Evolutionary conservation across 2,113 vertebrate species (phyloP).

Genomic region (Alligator sinensis): DNA sequence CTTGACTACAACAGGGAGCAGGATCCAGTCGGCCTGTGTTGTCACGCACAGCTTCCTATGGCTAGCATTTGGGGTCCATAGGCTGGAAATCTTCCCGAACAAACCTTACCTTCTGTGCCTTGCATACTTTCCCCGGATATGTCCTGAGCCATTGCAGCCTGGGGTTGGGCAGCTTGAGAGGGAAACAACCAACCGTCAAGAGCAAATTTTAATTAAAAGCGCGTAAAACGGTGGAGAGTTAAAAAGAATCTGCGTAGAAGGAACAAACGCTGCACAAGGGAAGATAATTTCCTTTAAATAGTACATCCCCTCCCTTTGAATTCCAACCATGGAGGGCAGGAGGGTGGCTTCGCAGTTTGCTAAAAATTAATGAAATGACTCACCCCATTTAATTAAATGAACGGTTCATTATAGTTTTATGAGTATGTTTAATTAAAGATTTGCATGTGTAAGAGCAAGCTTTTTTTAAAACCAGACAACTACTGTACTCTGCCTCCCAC

Average conservation of each 20-base stretch:
- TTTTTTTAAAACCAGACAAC: slow-evolving; percentile 39
- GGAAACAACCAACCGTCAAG: slow-evolving; percentile 47
- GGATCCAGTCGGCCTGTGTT: too few relatives aligned
- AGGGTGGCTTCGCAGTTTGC: slow-evolving; percentile 42
- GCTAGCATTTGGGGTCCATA: background rate
- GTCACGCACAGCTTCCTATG: background rate
- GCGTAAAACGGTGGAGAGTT: background rate
- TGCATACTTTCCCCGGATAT: slow-evolving; percentile 95
- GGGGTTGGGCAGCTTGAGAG: slow-evolving; percentile 94
- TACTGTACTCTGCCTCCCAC: slow-evolving; percentile 17
- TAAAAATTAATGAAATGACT: slow-evolving; percentile 78
- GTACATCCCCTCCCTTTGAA: slow-evolving; percentile 42
- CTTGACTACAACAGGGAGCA: background rate
- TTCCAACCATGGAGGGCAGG: slow-evolving; percentile 47
- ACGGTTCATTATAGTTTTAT: slow-evolving; percentile 63
- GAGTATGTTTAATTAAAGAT: slow-evolving; percentile 77
- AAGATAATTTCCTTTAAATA: slow-evolving; percentile 13
- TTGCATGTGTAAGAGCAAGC: slow-evolving; percentile 63
- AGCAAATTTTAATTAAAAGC: slow-evolving; percentile 25
- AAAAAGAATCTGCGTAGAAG: background rate
- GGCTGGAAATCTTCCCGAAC: background rate
- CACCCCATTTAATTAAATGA: slow-evolving; percentile 74
- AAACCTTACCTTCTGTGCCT: slow-evolving; percentile 93
- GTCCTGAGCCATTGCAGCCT: slow-evolving; percentile 95
- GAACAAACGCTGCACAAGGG: background rate